Percentiles rank a stretch among this genome's conserved stretches.
These are phyloP conservation scores for Portevinia maculata DNA, from an alignment of 2,888 invertebrate genomes.

Conservation along the genomic window DNA sequence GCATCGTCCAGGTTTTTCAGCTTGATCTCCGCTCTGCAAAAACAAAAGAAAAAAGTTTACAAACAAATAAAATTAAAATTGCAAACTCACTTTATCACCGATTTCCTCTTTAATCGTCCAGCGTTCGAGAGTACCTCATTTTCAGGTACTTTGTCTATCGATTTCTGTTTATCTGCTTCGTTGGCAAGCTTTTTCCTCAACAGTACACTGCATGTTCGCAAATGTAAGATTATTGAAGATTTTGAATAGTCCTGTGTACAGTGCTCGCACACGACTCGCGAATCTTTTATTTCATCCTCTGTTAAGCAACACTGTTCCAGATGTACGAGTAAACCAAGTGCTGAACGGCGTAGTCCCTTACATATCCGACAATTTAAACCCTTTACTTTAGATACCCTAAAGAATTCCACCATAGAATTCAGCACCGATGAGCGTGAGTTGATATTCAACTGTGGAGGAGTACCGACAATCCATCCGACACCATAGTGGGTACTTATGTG, in stretches of 20 bases:
- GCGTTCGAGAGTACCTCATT: slow-evolving; percentile 74
- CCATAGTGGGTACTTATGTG: slow-evolving; percentile 81
- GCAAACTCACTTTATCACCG: slow-evolving; percentile 78
- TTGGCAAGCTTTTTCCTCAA: not conserved
- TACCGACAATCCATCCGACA: slow-evolving; percentile 79
- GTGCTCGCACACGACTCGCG: slow-evolving; percentile 76
- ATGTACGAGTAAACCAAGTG: slow-evolving; percentile 79
- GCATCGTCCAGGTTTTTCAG: slow-evolving; percentile 77
- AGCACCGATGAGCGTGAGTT: slow-evolving; percentile 75
- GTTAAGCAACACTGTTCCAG: slow-evolving; percentile 78
- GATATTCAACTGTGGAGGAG: slow-evolving; percentile 74
- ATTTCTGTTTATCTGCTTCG: not conserved
- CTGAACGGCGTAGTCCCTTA: slow-evolving; percentile 76
- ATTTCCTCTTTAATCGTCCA: slow-evolving; percentile 79
- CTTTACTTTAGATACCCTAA: slow-evolving; percentile 73
- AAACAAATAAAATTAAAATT: not conserved
- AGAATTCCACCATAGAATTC: slow-evolving; percentile 75
- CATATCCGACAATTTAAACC: slow-evolving; percentile 79
- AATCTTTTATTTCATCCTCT: slow-evolving; percentile 54
- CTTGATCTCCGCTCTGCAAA: slow-evolving; percentile 79
- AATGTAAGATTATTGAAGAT: slow-evolving; percentile 74
- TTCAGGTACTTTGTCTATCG: not conserved
- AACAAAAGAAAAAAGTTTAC: not conserved
- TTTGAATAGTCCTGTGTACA: slow-evolving; percentile 77
- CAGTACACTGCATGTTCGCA: slow-evolving; percentile 75